Evolutionary conservation across 2,113 vertebrate genomes (phyloP).

Genomic region (Microtus richardsoni): DNA sequence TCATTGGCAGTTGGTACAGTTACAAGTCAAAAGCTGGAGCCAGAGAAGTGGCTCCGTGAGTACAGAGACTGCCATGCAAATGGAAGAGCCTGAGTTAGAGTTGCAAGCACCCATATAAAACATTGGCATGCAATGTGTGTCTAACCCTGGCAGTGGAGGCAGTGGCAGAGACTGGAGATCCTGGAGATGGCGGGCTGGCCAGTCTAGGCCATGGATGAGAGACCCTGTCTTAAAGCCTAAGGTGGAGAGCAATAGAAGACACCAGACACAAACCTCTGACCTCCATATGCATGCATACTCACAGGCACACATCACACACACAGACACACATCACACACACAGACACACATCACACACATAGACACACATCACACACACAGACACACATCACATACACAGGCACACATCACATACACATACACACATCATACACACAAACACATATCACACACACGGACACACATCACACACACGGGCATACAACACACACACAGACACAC

Average conservation of each 20-base stretch:
- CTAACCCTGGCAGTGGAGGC: not conserved
- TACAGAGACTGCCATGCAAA: not conserved
- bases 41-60: not conserved
- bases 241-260: not conserved
- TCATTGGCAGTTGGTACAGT: not conserved
- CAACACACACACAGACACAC: too few relatives aligned
- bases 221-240: not conserved
- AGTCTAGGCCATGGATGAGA: not conserved
- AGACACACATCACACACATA: too few relatives aligned
- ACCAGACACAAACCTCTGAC: not conserved
- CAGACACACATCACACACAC: too few relatives aligned
- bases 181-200: not conserved
- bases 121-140: not conserved
- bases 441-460: too few relatives aligned
- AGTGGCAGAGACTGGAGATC: not conserved
- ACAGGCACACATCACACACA: not conserved
- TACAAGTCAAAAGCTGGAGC: not conserved
- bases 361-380: too few relatives aligned
- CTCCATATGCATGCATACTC: not conserved
- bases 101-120: not conserved
- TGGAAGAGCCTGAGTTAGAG: too few relatives aligned
- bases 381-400: too few relatives aligned
- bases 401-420: too few relatives aligned
- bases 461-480: too few relatives aligned
- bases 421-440: too few relatives aligned